Evolutionary conservation across 2,113 vertebrate genomes (phyloP), one percentile per base, ranked within the genome.

Genomic region (Cygnus buccinator): DNA sequence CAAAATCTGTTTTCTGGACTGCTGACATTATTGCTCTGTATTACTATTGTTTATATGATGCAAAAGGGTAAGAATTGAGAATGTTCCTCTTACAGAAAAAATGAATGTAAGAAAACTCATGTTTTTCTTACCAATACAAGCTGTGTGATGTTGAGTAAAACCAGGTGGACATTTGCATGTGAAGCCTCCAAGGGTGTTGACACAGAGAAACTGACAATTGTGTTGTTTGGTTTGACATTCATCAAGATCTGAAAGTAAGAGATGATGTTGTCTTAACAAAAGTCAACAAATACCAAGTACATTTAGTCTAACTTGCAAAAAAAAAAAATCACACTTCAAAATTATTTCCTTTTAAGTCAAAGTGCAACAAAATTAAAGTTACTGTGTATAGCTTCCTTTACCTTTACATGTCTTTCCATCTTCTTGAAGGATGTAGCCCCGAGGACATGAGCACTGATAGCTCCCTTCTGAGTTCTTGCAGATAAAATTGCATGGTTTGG

Each of bases 401-500:
- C 98, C 98, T 98, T 97, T 99, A 85, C 98, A 99, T 0, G 98
- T 98, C 94, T 98, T 99, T 41, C 97, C 98, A 41, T 99, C 98
- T 39, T 99, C 98, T 59, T 99, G 98, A 13, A 99, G 96, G 39
- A 98, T 48, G 5, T 99, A 99, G 4, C 98, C 98, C 43, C 98
- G 95, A 2, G 98, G 99, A 78, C 98, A 99, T 0, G 98, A 99
- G 76, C 98, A 99, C 58, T 98, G 97, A 75, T 98, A 99, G 86
- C 98, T 99, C 39, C 98, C 99, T 84, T 99, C 98, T 0, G 96
- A 96, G 90, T 99, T 99, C 95, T 98, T 99, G 97, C 99, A 99
- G 95, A 99, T 98, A 83, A 99, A 98, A 97, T 98, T 99, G 97
- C 98, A 99, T 1, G 98, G 98, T 72, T 98, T 98, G 2, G 98